These are phyloP conservation scores for Amphimedon queenslandica DNA, from an alignment of 37 sponge, comb jelly and placozoan genomes.

Conservation along the genomic window DNA sequence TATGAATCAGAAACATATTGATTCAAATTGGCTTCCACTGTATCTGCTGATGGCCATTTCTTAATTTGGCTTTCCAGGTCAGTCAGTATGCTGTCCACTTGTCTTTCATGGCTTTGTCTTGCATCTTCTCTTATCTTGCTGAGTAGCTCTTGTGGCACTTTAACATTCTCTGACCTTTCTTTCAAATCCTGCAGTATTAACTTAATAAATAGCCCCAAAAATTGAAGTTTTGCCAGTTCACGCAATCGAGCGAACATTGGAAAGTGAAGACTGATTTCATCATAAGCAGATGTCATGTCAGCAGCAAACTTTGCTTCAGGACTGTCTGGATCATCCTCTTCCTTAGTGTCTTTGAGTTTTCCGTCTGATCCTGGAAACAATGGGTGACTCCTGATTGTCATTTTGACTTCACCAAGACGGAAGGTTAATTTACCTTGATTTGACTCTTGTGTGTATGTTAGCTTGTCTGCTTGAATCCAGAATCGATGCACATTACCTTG, in stretches of 20 bases:
- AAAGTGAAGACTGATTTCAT: constrained; percentile 36
- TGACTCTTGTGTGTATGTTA: constrained; percentile 8
- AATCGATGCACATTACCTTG: constrained; percentile 21
- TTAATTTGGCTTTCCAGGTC: neutral
- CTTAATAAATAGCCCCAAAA: constrained; percentile 4
- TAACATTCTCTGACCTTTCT: neutral
- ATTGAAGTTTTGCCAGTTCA: constrained; percentile 48
- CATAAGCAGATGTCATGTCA: constrained; percentile 50
- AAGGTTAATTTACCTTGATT: neutral
- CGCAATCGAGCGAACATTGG: constrained; percentile 62
- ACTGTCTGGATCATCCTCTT: constrained; percentile 50
- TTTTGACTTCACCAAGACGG: constrained; percentile 27
- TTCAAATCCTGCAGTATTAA: neutral
- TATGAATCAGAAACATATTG: too few species aligned
- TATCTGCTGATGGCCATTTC: neutral
- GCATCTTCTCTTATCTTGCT: neutral
- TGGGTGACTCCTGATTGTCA: constrained; percentile 43
- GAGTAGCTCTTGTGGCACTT: constrained; percentile 8
- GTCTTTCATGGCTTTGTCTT: neutral
- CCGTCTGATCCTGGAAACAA: constrained; percentile 49
- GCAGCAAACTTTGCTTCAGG: constrained; percentile 62
- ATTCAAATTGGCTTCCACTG: too few species aligned
- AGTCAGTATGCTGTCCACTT: neutral
- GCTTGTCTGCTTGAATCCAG: constrained; percentile 74
- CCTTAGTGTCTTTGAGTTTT: constrained; percentile 33